Conservation (phyloP, 2,888 invertebrate species). For the Macrosiphum euphorbiae region DNA sequence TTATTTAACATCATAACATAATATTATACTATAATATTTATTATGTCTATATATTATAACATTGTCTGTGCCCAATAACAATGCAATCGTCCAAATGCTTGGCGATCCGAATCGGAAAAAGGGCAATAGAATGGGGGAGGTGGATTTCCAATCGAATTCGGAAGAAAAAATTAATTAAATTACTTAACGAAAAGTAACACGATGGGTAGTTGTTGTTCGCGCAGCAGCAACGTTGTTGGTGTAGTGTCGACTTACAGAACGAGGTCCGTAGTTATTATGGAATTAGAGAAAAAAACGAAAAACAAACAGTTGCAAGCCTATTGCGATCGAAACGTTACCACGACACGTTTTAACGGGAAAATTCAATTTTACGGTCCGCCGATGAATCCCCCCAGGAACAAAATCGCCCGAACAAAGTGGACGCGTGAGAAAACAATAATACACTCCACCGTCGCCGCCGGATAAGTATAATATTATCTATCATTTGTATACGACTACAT, state of each 20-base stretch:
- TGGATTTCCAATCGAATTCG: neutral
- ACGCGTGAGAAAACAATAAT: conserved; percentile 36
- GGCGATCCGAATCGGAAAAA: neutral
- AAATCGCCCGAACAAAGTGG: neutral
- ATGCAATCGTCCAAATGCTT: neutral
- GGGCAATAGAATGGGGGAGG: neutral
- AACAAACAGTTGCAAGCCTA: neutral
- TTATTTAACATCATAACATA: neutral
- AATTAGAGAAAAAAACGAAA: neutral
- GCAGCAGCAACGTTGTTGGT: neutral
- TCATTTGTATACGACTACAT: conserved; percentile 10
- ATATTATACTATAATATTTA: neutral
- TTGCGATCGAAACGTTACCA: neutral
- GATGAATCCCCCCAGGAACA: neutral
- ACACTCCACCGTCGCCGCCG: neutral
- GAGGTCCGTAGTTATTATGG: neutral
- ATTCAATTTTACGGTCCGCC: conserved; percentile 40
- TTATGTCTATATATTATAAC: neutral
- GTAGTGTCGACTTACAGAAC: neutral
- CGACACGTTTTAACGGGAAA: neutral
- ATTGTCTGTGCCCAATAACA: neutral
- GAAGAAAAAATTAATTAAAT: neutral
- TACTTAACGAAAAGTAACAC: neutral
- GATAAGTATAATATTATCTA: neutral
- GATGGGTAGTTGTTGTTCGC: neutral